A percentile compares a stretch with the other conserved stretches of the same genome.
Conservation (phyloP, 2,113 vertebrate species). For the Cavia aperea region DNA sequence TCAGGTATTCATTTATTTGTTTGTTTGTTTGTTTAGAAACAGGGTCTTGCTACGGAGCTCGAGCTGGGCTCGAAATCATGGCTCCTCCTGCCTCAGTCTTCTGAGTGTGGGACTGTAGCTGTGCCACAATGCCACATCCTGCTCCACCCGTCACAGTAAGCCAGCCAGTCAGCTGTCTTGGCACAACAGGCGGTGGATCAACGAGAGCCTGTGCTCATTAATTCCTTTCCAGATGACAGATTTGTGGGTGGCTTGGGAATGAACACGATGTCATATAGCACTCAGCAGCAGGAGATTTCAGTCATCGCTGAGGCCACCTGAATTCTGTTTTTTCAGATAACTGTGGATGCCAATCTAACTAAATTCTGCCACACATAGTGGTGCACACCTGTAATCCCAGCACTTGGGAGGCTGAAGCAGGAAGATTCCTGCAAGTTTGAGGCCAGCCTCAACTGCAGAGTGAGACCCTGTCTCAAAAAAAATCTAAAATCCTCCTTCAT, state of each 20-base stretch:
- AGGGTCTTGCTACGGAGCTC: background rate
- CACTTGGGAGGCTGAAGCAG: too few relatives aligned
- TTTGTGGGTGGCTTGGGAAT: background rate
- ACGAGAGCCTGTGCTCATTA: background rate
- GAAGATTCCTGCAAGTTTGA: background rate
- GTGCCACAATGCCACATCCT: background rate
- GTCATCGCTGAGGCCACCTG: background rate
- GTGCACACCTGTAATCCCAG: too few relatives aligned
- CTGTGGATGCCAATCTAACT: background rate
- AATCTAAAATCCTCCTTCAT: background rate
- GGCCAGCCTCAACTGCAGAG: background rate
- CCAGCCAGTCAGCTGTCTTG: rapidly evolving
- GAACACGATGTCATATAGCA: rapidly evolving
- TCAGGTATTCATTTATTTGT: background rate
- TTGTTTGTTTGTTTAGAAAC: background rate
- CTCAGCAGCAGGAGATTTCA: background rate
- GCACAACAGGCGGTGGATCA: rapidly evolving
- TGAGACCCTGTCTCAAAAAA: background rate
- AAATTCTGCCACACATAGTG: background rate
- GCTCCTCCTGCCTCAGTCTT: background rate
- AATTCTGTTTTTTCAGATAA: background rate
- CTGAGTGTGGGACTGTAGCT: too few relatives aligned
- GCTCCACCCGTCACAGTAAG: rapidly evolving
- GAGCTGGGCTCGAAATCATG: background rate
- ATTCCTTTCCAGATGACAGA: background rate